Conservation (phyloP, 2,113 vertebrate genomes). For the Monopterus albus region DNA sequence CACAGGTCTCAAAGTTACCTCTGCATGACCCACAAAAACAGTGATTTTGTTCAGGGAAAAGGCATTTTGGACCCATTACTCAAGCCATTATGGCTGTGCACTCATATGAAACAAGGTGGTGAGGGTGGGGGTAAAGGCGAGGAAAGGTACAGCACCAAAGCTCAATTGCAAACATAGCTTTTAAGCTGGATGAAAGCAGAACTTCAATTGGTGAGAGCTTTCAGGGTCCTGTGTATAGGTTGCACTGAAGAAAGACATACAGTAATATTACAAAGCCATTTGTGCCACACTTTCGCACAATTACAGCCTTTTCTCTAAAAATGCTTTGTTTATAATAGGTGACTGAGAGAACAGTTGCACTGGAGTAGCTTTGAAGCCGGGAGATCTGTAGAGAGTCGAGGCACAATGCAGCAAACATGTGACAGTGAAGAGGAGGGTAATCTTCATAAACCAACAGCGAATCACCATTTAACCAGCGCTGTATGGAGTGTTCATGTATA, state of each 20-base stretch:
- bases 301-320: constrained; percentile 78
- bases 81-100: constrained; percentile 69
- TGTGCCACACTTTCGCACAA: constrained; percentile 79
- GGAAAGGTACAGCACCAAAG: constrained; percentile 72
- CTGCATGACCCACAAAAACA: constrained; percentile 63
- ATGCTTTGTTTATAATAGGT: constrained; percentile 79
- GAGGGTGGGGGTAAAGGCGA: constrained; percentile 65
- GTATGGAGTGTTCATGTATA: constrained; percentile 36
- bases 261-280: constrained; percentile 80
- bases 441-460: constrained; percentile 67
- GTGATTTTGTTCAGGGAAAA: constrained; percentile 71
- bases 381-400: constrained; percentile 46
- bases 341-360: constrained; percentile 76
- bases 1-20: constrained; percentile 63
- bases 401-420: constrained; percentile 59
- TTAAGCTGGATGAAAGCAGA: constrained; percentile 82
- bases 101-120: constrained; percentile 72
- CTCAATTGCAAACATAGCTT: constrained; percentile 77
- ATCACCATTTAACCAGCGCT: constrained; percentile 56
- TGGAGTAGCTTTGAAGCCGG: constrained; percentile 73
- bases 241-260: constrained; percentile 76
- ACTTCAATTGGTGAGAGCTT: constrained; percentile 79
- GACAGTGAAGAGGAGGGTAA: constrained; percentile 67
- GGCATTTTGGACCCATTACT: constrained; percentile 76
- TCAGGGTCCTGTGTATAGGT: constrained; percentile 68